phyloP scores from a whole-genome alignment of 2,113 vertebrate genomes.

The Pollachius pollachius region DNA sequence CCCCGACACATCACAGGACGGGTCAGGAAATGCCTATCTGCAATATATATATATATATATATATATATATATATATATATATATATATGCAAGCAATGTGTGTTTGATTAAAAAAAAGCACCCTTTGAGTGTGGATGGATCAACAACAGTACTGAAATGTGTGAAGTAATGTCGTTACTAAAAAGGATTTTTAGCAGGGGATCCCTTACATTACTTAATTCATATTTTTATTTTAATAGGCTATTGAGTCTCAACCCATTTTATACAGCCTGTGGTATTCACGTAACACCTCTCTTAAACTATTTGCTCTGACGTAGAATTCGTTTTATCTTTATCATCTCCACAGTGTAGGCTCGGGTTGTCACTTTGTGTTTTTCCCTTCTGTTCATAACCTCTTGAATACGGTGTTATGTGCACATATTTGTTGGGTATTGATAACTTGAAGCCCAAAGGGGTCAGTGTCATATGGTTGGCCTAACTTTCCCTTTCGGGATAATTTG shows the following conservation, averaged over 20 bases:
- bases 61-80: background rate
- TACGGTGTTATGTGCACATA: no score
- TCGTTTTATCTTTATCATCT: background rate
- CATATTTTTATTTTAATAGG: background rate
- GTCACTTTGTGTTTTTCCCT: background rate
- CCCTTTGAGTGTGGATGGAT: constrained; percentile 11
- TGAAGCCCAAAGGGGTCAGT: no score
- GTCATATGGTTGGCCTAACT: no score
- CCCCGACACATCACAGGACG: background rate
- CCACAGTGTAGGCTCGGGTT: background rate
- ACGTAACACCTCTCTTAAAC: background rate
- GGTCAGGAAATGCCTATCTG: background rate
- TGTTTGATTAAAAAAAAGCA: background rate
- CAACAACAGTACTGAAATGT: constrained; percentile 11
- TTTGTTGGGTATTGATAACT: no score
- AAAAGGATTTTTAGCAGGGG: constrained; percentile 7
- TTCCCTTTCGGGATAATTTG: background rate
- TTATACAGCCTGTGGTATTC: no score
- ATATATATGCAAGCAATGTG: background rate
- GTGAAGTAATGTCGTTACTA: constrained; percentile 20
- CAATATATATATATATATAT: background rate
- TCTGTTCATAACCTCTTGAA: background rate
- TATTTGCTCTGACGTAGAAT: constrained; percentile 7
- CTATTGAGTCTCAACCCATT: no score
- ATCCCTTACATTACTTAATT: background rate